Conservation (phyloP, 1,140 invertebrate genomes). For the Brachionus rubens region DNA sequence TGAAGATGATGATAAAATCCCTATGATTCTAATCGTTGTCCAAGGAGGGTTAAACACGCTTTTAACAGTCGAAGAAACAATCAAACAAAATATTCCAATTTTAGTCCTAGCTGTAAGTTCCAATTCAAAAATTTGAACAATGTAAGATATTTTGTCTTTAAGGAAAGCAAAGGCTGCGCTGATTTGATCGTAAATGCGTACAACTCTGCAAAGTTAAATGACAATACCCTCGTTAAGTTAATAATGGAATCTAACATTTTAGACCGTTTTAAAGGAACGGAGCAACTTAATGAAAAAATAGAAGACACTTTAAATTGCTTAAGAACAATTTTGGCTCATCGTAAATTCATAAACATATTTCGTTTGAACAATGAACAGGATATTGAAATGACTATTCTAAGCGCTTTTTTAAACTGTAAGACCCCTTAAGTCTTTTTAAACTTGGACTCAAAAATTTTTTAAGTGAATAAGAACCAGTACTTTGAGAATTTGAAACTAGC, state of each 20-base stretch:
- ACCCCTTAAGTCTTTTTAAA: not conserved
- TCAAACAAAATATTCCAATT: slow-evolving; percentile 56
- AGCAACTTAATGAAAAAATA: slow-evolving; percentile 7
- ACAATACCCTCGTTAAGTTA: not conserved
- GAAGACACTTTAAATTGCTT: not conserved
- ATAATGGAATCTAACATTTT: slow-evolving; percentile 5
- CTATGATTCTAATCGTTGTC: slow-evolving; percentile 58
- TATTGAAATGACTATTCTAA: slow-evolving; percentile 35
- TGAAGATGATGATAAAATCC: slow-evolving; percentile 49
- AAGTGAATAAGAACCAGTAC: slow-evolving; percentile 22
- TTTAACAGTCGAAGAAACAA: slow-evolving; percentile 53
- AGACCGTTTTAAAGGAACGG: not conserved
- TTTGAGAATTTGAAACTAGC: slow-evolving; percentile 48
- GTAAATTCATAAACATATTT: slow-evolving; percentile 23
- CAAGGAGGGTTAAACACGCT: slow-evolving; percentile 60
- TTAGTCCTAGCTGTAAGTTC: slow-evolving; percentile 52
- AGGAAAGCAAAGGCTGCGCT: slow-evolving; percentile 58
- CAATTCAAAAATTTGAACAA: too few relatives aligned
- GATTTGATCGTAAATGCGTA: slow-evolving; percentile 58
- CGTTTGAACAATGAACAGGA: slow-evolving; percentile 13
- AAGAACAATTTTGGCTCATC: not conserved
- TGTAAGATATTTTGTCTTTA: not conserved
- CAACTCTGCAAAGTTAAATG: slow-evolving; percentile 24
- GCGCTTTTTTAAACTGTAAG: slow-evolving; percentile 37
- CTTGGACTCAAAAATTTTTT: not conserved